These are phyloP conservation scores for Hippocampus kuda DNA, from an alignment of 2,797 vertebrate species.

Conservation along the genomic window DNA sequence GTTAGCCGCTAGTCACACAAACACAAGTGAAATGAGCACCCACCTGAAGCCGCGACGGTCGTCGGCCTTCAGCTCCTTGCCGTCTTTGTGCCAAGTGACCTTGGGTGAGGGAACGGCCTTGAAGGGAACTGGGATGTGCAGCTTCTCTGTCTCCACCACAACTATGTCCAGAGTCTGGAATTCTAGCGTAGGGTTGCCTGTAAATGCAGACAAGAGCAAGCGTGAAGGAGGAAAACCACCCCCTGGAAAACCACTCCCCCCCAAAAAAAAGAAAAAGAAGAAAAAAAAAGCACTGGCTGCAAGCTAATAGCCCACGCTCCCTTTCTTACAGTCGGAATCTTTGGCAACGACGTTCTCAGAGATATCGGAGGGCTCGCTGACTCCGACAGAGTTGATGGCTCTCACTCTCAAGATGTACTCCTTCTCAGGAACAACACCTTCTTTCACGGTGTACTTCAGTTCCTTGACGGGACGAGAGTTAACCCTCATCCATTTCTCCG, in stretches of 20 bases:
- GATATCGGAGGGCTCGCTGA: slow-evolving; percentile 92
- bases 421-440: slow-evolving; percentile 88
- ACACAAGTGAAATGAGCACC: not conserved
- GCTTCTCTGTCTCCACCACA: slow-evolving; percentile 88
- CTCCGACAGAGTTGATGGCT: slow-evolving; percentile 85
- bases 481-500: slow-evolving; percentile 96
- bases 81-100: slow-evolving; percentile 92
- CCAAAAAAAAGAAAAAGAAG: not conserved
- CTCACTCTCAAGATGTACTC: slow-evolving; percentile 89
- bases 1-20: not conserved
- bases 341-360: slow-evolving; percentile 93
- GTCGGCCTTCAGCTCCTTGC: slow-evolving; percentile 84
- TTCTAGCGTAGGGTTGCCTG: slow-evolving; percentile 86
- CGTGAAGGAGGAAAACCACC: not conserved
- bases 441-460: slow-evolving; percentile 84
- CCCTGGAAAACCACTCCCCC: no score
- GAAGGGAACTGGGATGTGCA: slow-evolving; percentile 86
- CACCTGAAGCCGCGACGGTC: slow-evolving; percentile 78
- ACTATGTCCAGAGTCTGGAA: slow-evolving; percentile 84
- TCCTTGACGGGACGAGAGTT: slow-evolving; percentile 97
- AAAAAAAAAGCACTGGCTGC: not conserved
- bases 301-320: not conserved
- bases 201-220: not conserved
- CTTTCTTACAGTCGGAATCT: slow-evolving; percentile 82
- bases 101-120: slow-evolving; percentile 83